Conservation (phyloP, 2,888 invertebrate genomes). For the Cantharis rustica region DNA sequence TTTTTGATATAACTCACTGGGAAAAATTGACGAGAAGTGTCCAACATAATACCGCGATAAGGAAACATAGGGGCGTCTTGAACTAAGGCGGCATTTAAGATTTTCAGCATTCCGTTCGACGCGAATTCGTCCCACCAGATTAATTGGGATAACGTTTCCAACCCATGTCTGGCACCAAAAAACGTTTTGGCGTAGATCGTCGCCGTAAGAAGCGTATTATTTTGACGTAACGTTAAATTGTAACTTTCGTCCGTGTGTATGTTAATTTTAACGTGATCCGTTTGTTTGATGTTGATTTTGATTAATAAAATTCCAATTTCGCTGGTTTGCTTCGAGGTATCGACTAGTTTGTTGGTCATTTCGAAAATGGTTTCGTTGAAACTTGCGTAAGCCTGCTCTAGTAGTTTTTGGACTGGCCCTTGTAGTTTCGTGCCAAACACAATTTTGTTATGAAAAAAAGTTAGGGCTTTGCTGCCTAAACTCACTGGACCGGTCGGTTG, state of each 20-base stretch:
- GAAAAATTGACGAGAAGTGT: slow-evolving; percentile 90
- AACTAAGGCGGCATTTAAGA: slow-evolving; percentile 68
- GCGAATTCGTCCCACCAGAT: slow-evolving; percentile 75
- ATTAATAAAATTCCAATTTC: slow-evolving; percentile 54
- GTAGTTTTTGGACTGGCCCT: slow-evolving; percentile 56
- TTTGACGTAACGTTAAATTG: slow-evolving; percentile 63
- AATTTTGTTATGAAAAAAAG: slow-evolving; percentile 62
- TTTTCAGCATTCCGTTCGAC: slow-evolving; percentile 64
- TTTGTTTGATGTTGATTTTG: slow-evolving; percentile 59
- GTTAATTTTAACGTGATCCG: slow-evolving; percentile 61
- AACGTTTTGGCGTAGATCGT: slow-evolving; percentile 70
- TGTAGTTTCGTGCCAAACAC: slow-evolving; percentile 55
- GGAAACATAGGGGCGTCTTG: slow-evolving; percentile 78
- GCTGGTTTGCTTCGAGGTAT: slow-evolving; percentile 40
- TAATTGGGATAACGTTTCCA: slow-evolving; percentile 79
- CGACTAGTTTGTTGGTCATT: slow-evolving; percentile 38
- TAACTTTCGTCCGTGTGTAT: slow-evolving; percentile 78
- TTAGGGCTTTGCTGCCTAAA: slow-evolving; percentile 67
- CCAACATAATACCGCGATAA: slow-evolving; percentile 87
- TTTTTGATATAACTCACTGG: slow-evolving; percentile 72
- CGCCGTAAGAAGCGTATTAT: slow-evolving; percentile 58
- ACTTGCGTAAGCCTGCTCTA: slow-evolving; percentile 59
- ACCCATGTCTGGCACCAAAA: slow-evolving; percentile 77
- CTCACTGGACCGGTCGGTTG: slow-evolving; percentile 74
- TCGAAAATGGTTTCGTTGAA: slow-evolving; percentile 54